A percentile compares a stretch with the other conserved stretches of the same genome.
phyloP scores from a whole-genome alignment of 2,113 vertebrate species.

The Xiphophorus maculatus region DNA sequence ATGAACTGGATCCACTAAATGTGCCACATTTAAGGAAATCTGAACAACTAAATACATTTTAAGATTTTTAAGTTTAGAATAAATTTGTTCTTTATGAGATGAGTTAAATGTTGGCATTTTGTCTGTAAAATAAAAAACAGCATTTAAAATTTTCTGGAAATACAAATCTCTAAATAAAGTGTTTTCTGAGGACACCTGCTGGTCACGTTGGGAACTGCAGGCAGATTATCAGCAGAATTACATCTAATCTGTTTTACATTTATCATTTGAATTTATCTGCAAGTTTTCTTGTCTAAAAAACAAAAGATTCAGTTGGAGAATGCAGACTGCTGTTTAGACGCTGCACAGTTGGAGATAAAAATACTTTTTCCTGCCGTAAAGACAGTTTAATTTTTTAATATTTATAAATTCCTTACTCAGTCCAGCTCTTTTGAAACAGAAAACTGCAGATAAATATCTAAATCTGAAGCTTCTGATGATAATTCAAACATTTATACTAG shows the following conservation, averaged over 20 bases:
- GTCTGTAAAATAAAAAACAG: background rate
- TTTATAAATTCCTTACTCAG: background rate
- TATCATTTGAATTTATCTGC: background rate
- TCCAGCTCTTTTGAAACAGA: background rate
- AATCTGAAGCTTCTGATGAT: background rate
- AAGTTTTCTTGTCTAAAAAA: background rate
- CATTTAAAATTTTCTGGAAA: too few species aligned
- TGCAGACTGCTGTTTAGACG: background rate
- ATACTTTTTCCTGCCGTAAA: background rate
- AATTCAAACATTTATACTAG: background rate
- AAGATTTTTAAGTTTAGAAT: background rate
- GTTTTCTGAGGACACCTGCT: constrained; percentile 52
- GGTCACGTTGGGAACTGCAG: constrained; percentile 19
- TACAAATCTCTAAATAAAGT: background rate
- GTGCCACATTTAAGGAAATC: background rate
- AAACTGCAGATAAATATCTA: background rate
- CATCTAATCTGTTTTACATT: background rate
- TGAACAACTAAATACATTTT: background rate
- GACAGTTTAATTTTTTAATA: too few species aligned
- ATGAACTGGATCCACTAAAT: background rate
- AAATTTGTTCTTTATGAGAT: background rate
- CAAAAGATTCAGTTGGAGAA: background rate
- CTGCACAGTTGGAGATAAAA: background rate
- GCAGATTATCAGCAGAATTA: background rate
- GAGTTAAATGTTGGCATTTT: background rate